A percentile compares a stretch with the other conserved stretches of the same genome.
Conservation (phyloP, 2,113 vertebrate species). For the Stigmatopora argus region DNA sequence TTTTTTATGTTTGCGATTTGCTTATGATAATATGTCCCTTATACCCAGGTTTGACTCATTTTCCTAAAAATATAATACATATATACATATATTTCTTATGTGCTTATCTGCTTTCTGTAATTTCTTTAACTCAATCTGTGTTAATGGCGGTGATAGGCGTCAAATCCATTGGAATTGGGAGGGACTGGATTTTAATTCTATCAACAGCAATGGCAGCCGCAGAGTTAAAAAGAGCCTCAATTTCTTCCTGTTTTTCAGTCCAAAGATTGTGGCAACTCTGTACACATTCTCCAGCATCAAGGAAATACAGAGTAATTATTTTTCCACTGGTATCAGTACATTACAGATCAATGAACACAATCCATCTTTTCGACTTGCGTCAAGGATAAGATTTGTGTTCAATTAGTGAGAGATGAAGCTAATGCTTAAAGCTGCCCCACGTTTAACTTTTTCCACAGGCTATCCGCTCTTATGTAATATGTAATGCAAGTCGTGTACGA, state of each 20-base stretch:
- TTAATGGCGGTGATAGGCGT: no score
- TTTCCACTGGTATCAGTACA: conserved; percentile 20
- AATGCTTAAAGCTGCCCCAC: not conserved
- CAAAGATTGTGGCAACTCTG: not conserved
- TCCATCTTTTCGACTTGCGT: conserved; percentile 14
- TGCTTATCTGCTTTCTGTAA: no score
- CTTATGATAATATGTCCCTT: no score
- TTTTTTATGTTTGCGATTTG: no score
- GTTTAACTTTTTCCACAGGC: conserved; percentile 5
- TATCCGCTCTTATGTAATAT: conserved; percentile 15
- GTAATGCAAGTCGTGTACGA: conserved; percentile 1
- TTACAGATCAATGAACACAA: conserved; percentile 11
- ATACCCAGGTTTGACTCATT: no score
- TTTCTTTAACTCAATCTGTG: no score
- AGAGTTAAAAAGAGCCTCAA: not conserved
- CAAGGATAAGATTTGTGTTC: conserved; percentile 35
- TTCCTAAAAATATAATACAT: no score
- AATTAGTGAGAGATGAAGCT: conserved; percentile 21
- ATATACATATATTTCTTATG: no score
- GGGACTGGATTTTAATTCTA: no score
- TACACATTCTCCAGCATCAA: not conserved
- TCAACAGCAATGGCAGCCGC: no score
- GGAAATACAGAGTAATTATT: conserved; percentile 9
- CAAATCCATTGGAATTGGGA: no score
- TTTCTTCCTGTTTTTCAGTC: not conserved